Evolutionary conservation across 2,888 invertebrate genomes (phyloP).

Genomic region (Pseudococcus viburni): DNA sequence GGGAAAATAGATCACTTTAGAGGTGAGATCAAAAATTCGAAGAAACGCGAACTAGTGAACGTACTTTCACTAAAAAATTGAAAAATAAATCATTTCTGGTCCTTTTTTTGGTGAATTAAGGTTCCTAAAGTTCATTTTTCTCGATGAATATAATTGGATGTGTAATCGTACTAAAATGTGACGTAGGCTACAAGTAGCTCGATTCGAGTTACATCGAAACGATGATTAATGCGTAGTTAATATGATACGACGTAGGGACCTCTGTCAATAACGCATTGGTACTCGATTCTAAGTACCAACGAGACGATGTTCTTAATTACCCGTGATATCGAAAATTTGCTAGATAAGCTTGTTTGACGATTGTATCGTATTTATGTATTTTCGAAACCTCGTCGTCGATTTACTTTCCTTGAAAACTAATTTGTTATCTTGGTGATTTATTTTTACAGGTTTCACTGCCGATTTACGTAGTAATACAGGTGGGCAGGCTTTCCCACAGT

Average conservation of each 20-base stretch:
- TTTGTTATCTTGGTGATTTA: background rate
- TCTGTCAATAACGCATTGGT: background rate
- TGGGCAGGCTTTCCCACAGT: constrained; percentile 99
- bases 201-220: background rate
- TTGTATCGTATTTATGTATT: background rate
- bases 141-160: too few species aligned
- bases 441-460: constrained; percentile 85
- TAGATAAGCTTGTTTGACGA: background rate
- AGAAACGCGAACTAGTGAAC: too few species aligned
- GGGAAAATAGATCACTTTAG: too few species aligned
- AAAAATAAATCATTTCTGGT: too few species aligned
- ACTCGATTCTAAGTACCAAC: background rate
- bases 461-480: constrained; percentile 97
- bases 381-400: background rate
- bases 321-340: background rate
- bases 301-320: background rate
- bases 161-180: background rate
- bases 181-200: background rate
- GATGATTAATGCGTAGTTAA: background rate
- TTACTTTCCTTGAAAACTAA: background rate
- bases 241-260: background rate
- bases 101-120: too few species aligned
- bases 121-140: too few species aligned
- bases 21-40: too few species aligned
- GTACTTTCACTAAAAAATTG: too few species aligned